A percentile compares a stretch with the other conserved stretches of the same genome.
Evolutionary conservation across 2,797 vertebrate genomes (phyloP).

Genomic region (Macropodus opercularis): DNA sequence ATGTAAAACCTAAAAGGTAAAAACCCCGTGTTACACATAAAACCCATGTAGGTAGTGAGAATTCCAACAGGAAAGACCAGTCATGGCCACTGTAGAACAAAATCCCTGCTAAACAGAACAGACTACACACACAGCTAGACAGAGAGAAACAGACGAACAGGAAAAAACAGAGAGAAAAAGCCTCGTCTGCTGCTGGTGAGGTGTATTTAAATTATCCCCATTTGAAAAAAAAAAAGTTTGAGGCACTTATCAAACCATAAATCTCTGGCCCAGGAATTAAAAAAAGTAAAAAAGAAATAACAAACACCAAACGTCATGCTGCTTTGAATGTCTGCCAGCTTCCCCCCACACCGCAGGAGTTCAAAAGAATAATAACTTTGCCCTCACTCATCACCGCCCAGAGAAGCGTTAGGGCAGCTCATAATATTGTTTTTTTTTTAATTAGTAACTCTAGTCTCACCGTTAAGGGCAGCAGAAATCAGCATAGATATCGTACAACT

Average conservation of each 20-base stretch:
- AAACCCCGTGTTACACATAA: no score
- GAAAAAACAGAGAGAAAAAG: slow-evolving; percentile 7
- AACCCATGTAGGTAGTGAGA: slow-evolving; percentile 24
- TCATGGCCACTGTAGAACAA: slow-evolving; percentile 13
- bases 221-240: slow-evolving; percentile 63
- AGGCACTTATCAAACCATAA: slow-evolving; percentile 79
- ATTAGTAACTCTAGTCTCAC: slow-evolving; percentile 83
- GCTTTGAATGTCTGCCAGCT: slow-evolving; percentile 83
- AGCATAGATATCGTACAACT: slow-evolving; percentile 67
- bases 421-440: slow-evolving; percentile 83
- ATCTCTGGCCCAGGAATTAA: slow-evolving; percentile 79
- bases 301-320: slow-evolving; percentile 85
- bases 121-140: slow-evolving; percentile 24
- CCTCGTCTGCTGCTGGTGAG: slow-evolving; percentile 59
- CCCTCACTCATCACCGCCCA: slow-evolving; percentile 84
- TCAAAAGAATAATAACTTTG: slow-evolving; percentile 86
- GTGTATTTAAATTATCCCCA: slow-evolving; percentile 72
- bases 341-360: slow-evolving; percentile 84
- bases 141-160: slow-evolving; percentile 20
- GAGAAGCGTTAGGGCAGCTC: slow-evolving; percentile 84
- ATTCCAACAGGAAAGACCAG: slow-evolving; percentile 39
- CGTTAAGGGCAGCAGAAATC: slow-evolving; percentile 76
- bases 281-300: slow-evolving; percentile 82
- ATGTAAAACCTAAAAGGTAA: no score
- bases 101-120: no score